Percentiles rank a stretch among this genome's conserved stretches.
These are phyloP conservation scores for Melieria crassipennis DNA, from an alignment of 2,888 invertebrate species.

Conservation along the genomic window DNA sequence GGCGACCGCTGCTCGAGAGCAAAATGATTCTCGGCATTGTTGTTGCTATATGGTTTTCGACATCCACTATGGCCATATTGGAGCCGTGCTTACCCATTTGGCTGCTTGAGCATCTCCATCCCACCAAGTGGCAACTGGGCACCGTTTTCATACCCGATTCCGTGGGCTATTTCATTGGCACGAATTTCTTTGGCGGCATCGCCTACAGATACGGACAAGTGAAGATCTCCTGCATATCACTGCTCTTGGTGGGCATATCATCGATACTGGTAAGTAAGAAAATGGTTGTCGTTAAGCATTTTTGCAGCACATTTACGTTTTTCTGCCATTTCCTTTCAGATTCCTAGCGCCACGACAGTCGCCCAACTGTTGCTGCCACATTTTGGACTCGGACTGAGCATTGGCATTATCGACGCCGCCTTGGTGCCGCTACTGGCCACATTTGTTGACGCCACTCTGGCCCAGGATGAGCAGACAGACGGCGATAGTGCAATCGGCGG, in stretches of 20 bases:
- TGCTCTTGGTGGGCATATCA: constrained; percentile 73
- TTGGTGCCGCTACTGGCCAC: constrained; percentile 81
- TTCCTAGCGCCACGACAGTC: constrained; percentile 73
- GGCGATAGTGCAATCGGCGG: constrained; percentile 30
- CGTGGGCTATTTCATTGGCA: constrained; percentile 82
- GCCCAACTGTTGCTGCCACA: constrained; percentile 78
- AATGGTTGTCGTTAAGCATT: neutral
- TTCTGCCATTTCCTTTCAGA: constrained; percentile 58
- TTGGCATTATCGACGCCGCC: constrained; percentile 83
- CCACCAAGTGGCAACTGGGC: constrained; percentile 76
- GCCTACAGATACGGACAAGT: constrained; percentile 75
- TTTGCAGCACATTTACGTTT: neutral
- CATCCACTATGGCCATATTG: constrained; percentile 83
- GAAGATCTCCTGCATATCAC: constrained; percentile 71
- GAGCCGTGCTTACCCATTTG: constrained; percentile 87
- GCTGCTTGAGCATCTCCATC: constrained; percentile 70
- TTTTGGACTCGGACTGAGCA: constrained; percentile 80
- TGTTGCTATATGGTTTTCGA: constrained; percentile 80
- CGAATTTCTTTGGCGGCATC: constrained; percentile 78
- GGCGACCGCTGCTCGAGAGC: constrained; percentile 71
- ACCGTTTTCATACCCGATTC: constrained; percentile 88
- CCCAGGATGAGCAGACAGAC: constrained; percentile 52
- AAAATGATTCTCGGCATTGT: constrained; percentile 72
- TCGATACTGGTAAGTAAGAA: constrained; percentile 69
- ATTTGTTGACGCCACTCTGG: constrained; percentile 71